Evolutionary conservation across 2,888 invertebrate species (phyloP), one percentile per base, ranked within the genome.

Genomic region (Microplitis manilae): DNA sequence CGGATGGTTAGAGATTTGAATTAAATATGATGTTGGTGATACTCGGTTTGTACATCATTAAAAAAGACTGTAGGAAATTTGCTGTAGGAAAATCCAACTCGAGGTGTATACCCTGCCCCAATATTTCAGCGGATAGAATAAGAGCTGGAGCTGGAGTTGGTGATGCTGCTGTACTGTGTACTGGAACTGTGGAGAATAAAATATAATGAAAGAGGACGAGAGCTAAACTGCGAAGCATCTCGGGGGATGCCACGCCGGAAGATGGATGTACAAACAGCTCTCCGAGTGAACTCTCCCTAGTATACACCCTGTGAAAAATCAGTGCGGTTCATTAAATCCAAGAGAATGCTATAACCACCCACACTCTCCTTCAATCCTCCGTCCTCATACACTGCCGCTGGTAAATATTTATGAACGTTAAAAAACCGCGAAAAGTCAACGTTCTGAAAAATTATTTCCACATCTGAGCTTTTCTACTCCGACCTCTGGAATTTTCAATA

Each of bases 361-460:
- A 77, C 79, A 20, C 73, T 61, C 68, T 73, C 76, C 68, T 69
- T 79, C 68, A 15, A 13, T 62, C 9, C 30, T 20, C 20, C 20
- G 20, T 20, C 20, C 20, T 13, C 38, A 20, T 30, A 30, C 67
- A 79, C 30, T 74, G 79, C 65, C 61, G 71, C 85, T 84, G 85
- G 85, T 87, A 87, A 87, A 88, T 88, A 88, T 88, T 88, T 88
- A 88, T 87, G 85, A 87, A 88, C 84, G 83, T 82, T 85, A 81
- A 84, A 83, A 86, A 68, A 68, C 38, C 72, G 64, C 60, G 65
- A 71, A 76, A 74, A 68, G 50, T 68, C 69, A 60, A 5, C 61
- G 67, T 68, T 50, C 50, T 50, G 50, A 50, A 50, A 50, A 50
- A 50, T 73, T 73, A 65, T 17, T 73, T 20, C 15, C 60, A 74